Evolutionary conservation across 92 coral and sea anemone species (phyloP).

Genomic region (Zoanthus gigantus): DNA sequence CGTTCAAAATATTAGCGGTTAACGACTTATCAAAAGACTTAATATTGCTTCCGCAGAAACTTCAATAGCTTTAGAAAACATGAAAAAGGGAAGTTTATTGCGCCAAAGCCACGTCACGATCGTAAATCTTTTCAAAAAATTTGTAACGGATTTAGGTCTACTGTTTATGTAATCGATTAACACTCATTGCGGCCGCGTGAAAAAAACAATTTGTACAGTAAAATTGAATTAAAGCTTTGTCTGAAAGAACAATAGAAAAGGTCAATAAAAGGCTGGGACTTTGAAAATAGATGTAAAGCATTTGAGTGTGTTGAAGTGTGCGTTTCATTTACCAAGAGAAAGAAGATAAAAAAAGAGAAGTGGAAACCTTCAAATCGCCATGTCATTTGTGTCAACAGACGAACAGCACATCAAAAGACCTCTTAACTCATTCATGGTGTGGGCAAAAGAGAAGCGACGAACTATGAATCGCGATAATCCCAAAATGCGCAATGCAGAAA

Average conservation of each 20-base stretch:
- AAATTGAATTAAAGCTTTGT: slow-evolving; percentile 40
- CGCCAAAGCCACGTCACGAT: background rate
- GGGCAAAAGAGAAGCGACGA: slow-evolving; percentile 88
- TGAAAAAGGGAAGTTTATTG: slow-evolving; percentile 4
- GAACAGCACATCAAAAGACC: slow-evolving; percentile 86
- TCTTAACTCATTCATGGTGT: slow-evolving; percentile 90
- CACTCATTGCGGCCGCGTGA: slow-evolving; percentile 29
- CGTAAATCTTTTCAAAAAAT: background rate
- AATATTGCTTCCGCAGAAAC: slow-evolving; percentile 1
- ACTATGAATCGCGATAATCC: slow-evolving; percentile 87
- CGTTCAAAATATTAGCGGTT: background rate
- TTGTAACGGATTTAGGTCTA: background rate
- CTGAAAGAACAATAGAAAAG: slow-evolving; percentile 7
- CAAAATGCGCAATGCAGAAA: slow-evolving; percentile 93
- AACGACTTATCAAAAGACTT: background rate
- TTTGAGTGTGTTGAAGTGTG: slow-evolving; percentile 35
- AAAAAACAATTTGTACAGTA: slow-evolving; percentile 13
- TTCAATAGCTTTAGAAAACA: slow-evolving; percentile 6
- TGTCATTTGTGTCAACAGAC: slow-evolving; percentile 50
- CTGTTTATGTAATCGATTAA: slow-evolving; percentile 29
- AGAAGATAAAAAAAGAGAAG: slow-evolving; percentile 18
- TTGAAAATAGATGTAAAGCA: slow-evolving; percentile 41
- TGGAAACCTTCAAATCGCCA: background rate
- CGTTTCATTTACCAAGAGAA: slow-evolving; percentile 26
- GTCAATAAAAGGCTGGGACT: slow-evolving; percentile 31